Percentiles rank a stretch among this genome's conserved stretches.
phyloP scores from a whole-genome alignment of 2,797 vertebrate species.

The Austrolebias charrua region DNA sequence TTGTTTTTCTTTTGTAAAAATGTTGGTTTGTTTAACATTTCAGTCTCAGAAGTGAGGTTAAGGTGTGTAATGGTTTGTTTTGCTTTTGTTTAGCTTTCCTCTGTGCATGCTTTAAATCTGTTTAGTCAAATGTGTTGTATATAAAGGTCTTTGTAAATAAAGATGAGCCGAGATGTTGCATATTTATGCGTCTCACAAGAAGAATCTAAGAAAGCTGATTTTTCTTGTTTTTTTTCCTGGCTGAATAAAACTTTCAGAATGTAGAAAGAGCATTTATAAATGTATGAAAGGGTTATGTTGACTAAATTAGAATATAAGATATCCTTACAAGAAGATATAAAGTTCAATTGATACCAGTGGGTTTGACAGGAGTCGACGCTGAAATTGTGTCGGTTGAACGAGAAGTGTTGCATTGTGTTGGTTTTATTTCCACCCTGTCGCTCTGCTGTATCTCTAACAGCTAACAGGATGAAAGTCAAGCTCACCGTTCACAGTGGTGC shows the following conservation, averaged over 20 bases:
- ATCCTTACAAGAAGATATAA: background rate
- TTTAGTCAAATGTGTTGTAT: background rate
- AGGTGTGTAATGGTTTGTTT: background rate
- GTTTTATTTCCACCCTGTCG: background rate
- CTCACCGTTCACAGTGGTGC: background rate
- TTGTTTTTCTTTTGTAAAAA: no score
- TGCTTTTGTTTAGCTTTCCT: background rate
- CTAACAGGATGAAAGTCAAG: background rate
- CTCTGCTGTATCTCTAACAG: no score
- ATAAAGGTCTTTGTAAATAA: background rate
- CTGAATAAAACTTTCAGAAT: constrained; percentile 3
- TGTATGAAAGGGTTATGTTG: background rate
- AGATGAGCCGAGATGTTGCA: background rate
- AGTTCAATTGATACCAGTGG: background rate
- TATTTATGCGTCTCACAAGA: background rate
- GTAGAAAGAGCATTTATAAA: background rate
- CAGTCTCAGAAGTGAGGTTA: background rate
- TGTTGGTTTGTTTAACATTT: no score
- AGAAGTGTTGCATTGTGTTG: background rate
- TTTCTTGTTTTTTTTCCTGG: background rate
- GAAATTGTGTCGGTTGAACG: background rate
- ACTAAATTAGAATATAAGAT: background rate
- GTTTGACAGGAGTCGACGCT: background rate
- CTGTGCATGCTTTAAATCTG: background rate
- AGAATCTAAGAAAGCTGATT: background rate